Conservation (phyloP, 2,113 vertebrate genomes). For the Protobothrops mucrosquamatus region DNA sequence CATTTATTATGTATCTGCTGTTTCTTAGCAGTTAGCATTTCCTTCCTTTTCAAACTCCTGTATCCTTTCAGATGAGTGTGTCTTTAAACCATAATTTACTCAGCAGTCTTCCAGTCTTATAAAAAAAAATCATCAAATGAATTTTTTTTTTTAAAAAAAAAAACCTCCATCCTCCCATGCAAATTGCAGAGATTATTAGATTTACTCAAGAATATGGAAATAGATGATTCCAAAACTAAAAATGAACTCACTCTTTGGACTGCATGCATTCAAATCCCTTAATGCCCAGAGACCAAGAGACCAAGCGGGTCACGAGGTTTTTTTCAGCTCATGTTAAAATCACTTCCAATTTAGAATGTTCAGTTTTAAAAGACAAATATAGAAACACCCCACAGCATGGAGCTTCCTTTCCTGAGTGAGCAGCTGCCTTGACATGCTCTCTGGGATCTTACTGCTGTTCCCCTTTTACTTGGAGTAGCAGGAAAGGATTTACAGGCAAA, state of each 20-base stretch:
- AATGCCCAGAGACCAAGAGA: not conserved
- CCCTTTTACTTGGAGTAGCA: constrained; percentile 6
- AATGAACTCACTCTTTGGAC: not conserved
- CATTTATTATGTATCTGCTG: not conserved
- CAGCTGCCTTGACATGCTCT: not conserved
- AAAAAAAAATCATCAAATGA: not conserved
- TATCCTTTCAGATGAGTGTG: not conserved
- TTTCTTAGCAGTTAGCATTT: not conserved
- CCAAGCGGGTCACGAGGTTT: not conserved
- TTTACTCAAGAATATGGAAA: not conserved
- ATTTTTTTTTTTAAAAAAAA: not conserved
- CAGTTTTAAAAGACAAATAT: constrained; percentile 33
- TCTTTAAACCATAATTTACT: not conserved
- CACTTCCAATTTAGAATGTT: constrained; percentile 24
- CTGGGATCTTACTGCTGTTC: not conserved
- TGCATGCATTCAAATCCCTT: not conserved
- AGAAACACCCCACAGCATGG: constrained; percentile 6
- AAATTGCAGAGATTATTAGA: not conserved
- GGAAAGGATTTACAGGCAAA: constrained; percentile 4
- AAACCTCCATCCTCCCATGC: not conserved
- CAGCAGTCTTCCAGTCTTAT: not conserved
- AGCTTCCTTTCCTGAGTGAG: not conserved
- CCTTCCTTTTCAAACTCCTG: not conserved
- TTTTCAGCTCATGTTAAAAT: constrained; percentile 11
- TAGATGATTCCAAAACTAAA: not conserved